phyloP scores from a whole-genome alignment of 2,888 invertebrate species.

The Timandra comae region DNA sequence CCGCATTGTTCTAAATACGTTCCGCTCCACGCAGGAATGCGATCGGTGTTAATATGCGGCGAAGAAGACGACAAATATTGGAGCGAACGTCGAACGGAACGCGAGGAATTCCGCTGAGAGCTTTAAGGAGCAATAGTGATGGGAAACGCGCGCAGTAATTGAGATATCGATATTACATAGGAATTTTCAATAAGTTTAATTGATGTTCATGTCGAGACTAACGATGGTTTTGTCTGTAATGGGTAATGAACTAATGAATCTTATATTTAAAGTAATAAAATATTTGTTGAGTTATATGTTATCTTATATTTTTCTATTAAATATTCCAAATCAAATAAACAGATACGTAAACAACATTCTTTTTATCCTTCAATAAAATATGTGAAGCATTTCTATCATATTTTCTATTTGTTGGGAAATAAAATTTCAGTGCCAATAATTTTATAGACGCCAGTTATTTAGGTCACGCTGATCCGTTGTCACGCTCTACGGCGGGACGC shows the following conservation, averaged over 20 bases:
- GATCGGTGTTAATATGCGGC: constrained; percentile 41
- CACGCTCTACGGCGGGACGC: constrained; percentile 12
- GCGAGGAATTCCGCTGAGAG: constrained; percentile 44
- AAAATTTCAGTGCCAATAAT: constrained; percentile 22
- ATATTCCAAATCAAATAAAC: too few species aligned
- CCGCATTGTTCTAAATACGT: constrained; percentile 28
- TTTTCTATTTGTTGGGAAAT: too few species aligned
- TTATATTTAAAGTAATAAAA: too few species aligned
- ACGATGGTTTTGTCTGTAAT: too few species aligned
- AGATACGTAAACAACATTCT: too few species aligned
- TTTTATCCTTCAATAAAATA: neutral
- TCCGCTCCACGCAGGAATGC: constrained; percentile 31
- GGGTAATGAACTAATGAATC: too few species aligned
- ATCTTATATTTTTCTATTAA: too few species aligned
- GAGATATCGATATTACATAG: constrained; percentile 19
- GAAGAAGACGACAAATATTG: constrained; percentile 45
- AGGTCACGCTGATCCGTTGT: constrained; percentile 23
- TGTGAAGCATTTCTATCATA: too few species aligned
- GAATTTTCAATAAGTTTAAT: constrained; percentile 17
- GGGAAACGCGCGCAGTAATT: constrained; percentile 32
- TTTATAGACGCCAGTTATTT: constrained; percentile 21
- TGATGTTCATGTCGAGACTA: constrained; percentile 1
- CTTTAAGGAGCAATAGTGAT: constrained; percentile 38
- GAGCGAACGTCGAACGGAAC: constrained; percentile 35
- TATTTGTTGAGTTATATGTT: too few species aligned